phyloP scores from a whole-genome alignment of 2,888 invertebrate genomes.

The Eilema griseolum region DNA sequence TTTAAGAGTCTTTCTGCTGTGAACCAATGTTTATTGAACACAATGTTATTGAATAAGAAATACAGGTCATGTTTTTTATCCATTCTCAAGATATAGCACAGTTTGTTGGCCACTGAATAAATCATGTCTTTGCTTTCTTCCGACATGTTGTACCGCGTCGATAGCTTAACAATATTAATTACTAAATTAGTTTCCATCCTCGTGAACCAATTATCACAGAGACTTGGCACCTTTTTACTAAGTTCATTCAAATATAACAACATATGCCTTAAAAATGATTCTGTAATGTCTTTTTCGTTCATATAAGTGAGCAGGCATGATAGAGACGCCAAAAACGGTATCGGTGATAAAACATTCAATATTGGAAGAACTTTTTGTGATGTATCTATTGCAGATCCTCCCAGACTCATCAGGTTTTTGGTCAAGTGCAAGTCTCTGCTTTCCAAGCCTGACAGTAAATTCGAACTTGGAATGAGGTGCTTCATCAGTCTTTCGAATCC shows the following conservation, averaged over 20 bases:
- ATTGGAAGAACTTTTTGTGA: constrained; percentile 75
- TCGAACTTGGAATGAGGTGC: constrained; percentile 74
- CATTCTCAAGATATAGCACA: constrained; percentile 86
- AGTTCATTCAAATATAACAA: constrained; percentile 77
- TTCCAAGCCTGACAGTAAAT: constrained; percentile 75
- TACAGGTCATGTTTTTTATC: constrained; percentile 87
- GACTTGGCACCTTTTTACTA: constrained; percentile 66
- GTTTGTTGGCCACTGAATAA: constrained; percentile 87
- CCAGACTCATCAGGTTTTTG: constrained; percentile 75
- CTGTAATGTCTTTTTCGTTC: constrained; percentile 69
- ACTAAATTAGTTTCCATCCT: constrained; percentile 88
- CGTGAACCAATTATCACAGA: constrained; percentile 88
- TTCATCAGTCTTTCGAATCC: constrained; percentile 78
- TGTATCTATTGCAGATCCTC: constrained; percentile 68
- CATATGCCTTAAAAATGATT: constrained; percentile 72
- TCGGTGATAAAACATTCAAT: constrained; percentile 70
- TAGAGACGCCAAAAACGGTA: constrained; percentile 76
- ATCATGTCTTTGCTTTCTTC: constrained; percentile 82
- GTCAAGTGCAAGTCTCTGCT: constrained; percentile 65
- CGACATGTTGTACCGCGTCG: constrained; percentile 65
- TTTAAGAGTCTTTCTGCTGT: constrained; percentile 85
- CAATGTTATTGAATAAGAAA: constrained; percentile 85
- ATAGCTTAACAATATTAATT: constrained; percentile 81
- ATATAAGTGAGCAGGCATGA: constrained; percentile 69
- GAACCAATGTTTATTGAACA: constrained; percentile 88